A percentile compares a stretch with the other conserved stretches of the same genome.
Conservation (phyloP, 2,888 invertebrate genomes). For the Ennomos erosarius region DNA sequence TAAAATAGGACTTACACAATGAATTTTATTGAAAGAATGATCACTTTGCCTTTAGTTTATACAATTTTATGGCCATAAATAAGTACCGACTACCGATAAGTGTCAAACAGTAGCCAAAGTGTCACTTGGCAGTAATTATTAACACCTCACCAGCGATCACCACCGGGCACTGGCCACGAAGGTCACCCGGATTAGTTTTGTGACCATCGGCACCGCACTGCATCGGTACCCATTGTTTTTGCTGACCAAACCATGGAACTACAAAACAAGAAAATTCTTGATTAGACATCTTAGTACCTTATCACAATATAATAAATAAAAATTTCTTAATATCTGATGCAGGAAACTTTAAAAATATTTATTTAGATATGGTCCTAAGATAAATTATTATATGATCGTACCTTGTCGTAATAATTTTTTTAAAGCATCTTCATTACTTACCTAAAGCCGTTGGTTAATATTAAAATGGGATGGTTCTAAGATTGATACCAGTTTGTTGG, state of each 20-base stretch:
- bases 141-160: conserved; percentile 1
- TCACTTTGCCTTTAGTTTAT: no score
- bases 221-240: conserved; percentile 39
- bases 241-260: conserved; percentile 39
- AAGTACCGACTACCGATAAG: neutral
- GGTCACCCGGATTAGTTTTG: conserved; percentile 10
- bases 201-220: conserved; percentile 1
- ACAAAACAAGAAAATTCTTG: conserved; percentile 25
- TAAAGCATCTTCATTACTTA: neutral
- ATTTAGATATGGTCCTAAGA: no score
- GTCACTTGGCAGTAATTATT: neutral
- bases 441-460: neutral
- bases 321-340: no score
- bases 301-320: neutral
- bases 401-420: conserved; percentile 2
- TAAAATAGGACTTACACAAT: no score
- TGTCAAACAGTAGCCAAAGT: conserved; percentile 15
- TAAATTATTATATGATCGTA: neutral
- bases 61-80: no score
- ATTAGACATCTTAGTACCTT: neutral
- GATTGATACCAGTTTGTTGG: neutral
- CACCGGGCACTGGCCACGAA: conserved; percentile 4
- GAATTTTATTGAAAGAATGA: no score
- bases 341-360: no score
- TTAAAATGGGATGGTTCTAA: conserved; percentile 6